Evolutionary conservation across 2,797 vertebrate species (phyloP).

Genomic region (Acomys russatus): DNA sequence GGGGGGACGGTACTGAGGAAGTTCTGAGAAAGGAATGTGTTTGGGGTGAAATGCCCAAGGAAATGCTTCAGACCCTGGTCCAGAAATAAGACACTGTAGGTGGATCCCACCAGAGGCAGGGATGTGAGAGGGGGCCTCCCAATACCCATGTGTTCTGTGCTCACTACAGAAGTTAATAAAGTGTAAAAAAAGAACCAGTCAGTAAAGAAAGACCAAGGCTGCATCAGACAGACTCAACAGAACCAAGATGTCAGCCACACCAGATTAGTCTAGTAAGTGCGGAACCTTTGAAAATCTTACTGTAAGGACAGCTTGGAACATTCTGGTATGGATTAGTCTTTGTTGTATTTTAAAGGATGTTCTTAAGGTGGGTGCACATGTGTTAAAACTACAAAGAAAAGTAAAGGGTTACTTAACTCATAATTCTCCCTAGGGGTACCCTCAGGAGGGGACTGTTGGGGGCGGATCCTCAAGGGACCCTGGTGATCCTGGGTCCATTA

Average conservation of each 20-base stretch:
- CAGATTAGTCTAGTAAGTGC: background rate
- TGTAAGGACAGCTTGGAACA: background rate
- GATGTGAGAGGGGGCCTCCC: background rate
- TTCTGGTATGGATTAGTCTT: background rate
- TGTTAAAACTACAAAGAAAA: conserved; percentile 6
- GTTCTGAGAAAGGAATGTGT: background rate
- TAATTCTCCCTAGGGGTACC: background rate
- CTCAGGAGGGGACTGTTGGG: background rate
- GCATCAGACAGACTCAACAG: background rate
- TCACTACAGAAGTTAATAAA: conserved; percentile 4
- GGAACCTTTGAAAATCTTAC: background rate
- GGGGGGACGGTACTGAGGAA: background rate
- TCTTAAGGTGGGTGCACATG: background rate
- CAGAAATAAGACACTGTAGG: background rate
- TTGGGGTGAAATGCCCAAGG: background rate
- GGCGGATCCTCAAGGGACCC: background rate
- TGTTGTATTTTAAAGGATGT: background rate
- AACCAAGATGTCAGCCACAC: background rate
- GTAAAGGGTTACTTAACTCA: background rate
- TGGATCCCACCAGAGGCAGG: background rate
- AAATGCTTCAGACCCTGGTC: background rate
- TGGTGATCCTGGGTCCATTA: background rate
- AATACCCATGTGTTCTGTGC: background rate
- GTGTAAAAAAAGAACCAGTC: background rate
- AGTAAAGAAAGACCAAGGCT: background rate